Base-by-base conservation (phyloP, 30 jellyfish, hydroid and myxozoan genomes). In the Aurelia sp. region DNA sequence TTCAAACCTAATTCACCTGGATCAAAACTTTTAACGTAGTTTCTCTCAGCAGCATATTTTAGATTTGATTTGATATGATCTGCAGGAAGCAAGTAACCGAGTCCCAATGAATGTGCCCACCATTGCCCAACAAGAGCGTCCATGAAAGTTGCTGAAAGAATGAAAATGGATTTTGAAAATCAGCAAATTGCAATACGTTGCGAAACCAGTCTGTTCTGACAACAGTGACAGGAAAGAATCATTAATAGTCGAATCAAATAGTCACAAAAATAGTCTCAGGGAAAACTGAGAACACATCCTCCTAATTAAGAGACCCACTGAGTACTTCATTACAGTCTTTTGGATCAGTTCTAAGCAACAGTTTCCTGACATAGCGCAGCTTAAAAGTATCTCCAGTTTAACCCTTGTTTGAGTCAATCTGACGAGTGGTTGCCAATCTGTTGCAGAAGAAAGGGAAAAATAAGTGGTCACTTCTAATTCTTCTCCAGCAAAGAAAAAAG, bases 71-170 rank as follows among this genome's bases (percentile, higher is more conserved):
- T 71, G 76, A 93, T 93, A 62, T 93, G 97, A 1, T 82, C 98
- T 9, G 87, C 78, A 11, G 98, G 98, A 20, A 93, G 89, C 86
- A 93, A 62, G 55, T 88, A 93, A 27, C 98, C 98, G 50, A 93
- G 92, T 21, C 92, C 97, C 18, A 93, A 95, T 11, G 96, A 71
- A 86, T 93, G 97, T 8, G 98, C 98, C 98, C 98, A 93, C 98
- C 98, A 93, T 64, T 93, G 98, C 5, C 98, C 98, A 73, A 90
- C 86, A 85, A 93, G 83, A 15, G 91, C 97, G 55, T 94, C 98
- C 90, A 93, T 87, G 64, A 88, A 87, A 23, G 98, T 53, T 60
- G 93, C 98, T 93, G 58, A 71, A 65, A 75, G 33, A 44, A n/a
- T 73, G 63, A 13, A 48, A 5, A 53, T 6, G 16, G 50, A 20